phyloP scores from a whole-genome alignment of 2,888 invertebrate species.

The Hyles lineata region DNA sequence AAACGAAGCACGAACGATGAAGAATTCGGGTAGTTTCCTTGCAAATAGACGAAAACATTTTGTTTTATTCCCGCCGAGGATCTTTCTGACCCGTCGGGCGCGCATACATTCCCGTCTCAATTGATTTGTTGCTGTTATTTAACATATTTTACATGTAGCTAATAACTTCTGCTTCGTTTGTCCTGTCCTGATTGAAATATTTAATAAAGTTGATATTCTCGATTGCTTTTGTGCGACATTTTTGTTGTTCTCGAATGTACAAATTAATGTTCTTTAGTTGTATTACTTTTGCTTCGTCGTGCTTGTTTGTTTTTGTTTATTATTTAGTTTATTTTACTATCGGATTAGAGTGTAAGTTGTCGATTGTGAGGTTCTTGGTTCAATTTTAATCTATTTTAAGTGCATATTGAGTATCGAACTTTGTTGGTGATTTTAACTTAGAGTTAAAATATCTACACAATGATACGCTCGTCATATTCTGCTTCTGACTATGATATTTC shows the following conservation, averaged over 20 bases:
- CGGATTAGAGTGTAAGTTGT: not conserved
- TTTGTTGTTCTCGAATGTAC: not conserved
- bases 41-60: conserved; percentile 66
- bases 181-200: conserved; percentile 14
- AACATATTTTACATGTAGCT: conserved; percentile 26
- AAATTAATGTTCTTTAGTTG: not conserved
- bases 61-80: conserved; percentile 59
- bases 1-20: conserved; percentile 59
- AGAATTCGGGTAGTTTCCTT: conserved; percentile 63
- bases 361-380: no score
- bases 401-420: no score
- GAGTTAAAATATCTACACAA: no score
- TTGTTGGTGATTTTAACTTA: no score
- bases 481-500: no score
- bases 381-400: not conserved
- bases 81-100: conserved; percentile 56
- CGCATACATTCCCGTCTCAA: conserved; percentile 52
- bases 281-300: not conserved
- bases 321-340: not conserved
- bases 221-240: conserved; percentile 7
- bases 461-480: no score
- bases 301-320: not conserved
- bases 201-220: not conserved
- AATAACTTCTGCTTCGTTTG: conserved; percentile 26
- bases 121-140: conserved; percentile 58